Evolutionary conservation across 2,113 vertebrate species (phyloP).

Genomic region (Puffinus mauretanicus): DNA sequence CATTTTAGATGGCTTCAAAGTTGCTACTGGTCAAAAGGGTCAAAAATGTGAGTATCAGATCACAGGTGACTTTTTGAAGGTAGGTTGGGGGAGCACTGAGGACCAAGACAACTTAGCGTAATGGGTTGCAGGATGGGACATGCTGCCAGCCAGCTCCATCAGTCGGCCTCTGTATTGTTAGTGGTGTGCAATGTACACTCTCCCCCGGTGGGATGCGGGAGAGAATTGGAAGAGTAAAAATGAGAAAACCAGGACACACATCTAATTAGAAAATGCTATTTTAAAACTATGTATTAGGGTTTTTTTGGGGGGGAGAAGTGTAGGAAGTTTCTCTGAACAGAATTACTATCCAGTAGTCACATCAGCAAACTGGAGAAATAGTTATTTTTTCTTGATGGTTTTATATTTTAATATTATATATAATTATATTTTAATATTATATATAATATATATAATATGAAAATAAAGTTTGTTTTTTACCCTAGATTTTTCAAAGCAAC

Average conservation of each 20-base stretch:
- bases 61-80: neutral
- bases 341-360: neutral
- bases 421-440: no score
- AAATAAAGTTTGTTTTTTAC: neutral
- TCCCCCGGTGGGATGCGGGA: no score
- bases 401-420: neutral
- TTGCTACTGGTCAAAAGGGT: neutral
- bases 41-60: neutral
- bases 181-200: neutral
- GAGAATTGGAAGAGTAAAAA: no score
- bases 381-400: rapidly evolving
- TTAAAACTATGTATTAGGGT: neutral
- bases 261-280: neutral
- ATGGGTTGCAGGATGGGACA: neutral
- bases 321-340: neutral
- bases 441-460: neutral
- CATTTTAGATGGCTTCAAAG: neutral
- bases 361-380: neutral
- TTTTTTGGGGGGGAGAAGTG: neutral
- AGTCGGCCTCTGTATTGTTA: neutral
- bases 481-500: neutral
- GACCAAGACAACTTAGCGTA: neutral
- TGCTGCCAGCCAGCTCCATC: neutral
- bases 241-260: neutral
- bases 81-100: neutral